Conservation (phyloP, 2,888 invertebrate genomes). For the Drosophila paranaensis region DNA sequence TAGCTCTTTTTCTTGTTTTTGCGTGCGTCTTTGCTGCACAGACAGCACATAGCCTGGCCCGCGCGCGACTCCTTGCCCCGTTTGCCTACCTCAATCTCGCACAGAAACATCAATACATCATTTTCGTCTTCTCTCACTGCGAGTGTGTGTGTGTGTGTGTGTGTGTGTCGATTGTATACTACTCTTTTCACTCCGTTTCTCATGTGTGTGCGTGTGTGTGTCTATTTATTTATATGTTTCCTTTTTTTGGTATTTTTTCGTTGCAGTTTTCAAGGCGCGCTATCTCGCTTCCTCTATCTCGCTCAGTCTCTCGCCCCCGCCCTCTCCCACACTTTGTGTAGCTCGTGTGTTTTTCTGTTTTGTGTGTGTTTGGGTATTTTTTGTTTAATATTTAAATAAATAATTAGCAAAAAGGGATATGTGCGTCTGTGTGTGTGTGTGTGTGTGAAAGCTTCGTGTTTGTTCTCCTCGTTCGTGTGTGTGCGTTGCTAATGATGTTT, state of each 20-base stretch:
- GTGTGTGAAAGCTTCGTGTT: slow-evolving; percentile 53
- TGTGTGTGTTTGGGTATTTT: slow-evolving; percentile 70
- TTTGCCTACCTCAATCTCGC: slow-evolving; percentile 13
- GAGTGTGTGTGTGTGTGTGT: slow-evolving; percentile 7
- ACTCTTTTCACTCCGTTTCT: slow-evolving; percentile 57
- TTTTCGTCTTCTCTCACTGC: slow-evolving; percentile 65
- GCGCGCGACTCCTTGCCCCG: background rate
- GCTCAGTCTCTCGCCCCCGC: background rate
- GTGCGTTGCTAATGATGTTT: slow-evolving; percentile 83
- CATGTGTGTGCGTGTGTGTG: slow-evolving; percentile 13
- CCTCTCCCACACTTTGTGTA: background rate
- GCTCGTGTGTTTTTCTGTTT: slow-evolving; percentile 23
- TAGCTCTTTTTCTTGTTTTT: slow-evolving; percentile 4
- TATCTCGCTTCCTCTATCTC: slow-evolving; percentile 22
- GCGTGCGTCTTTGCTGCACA: slow-evolving; percentile 55
- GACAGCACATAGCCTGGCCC: slow-evolving; percentile 14
- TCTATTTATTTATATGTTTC: slow-evolving; percentile 26
- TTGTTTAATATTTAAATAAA: slow-evolving; percentile 84
- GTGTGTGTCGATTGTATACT: slow-evolving; percentile 54
- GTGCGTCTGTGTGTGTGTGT: slow-evolving; percentile 54
- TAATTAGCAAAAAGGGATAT: slow-evolving; percentile 83
- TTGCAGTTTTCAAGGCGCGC: slow-evolving; percentile 54
- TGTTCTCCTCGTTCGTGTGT: slow-evolving; percentile 38
- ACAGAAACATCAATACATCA: slow-evolving; percentile 74
- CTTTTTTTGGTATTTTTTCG: slow-evolving; percentile 48